A percentile compares a stretch with the other conserved stretches of the same genome.
Conservation (phyloP, 2,113 vertebrate genomes). For the Oxyruncus cristatus region DNA sequence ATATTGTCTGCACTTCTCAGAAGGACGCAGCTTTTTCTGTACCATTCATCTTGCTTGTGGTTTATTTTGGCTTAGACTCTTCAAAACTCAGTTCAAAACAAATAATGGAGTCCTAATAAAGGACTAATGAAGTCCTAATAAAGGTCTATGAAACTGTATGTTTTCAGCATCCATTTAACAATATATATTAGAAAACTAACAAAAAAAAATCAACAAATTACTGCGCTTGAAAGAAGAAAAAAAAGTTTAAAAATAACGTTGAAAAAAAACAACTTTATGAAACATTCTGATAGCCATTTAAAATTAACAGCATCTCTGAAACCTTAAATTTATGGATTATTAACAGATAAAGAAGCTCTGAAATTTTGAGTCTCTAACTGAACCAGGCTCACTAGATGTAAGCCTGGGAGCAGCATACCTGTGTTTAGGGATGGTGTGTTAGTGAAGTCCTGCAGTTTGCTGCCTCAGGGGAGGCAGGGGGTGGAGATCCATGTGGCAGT, state of each 20-base stretch:
- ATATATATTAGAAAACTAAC: accelerated
- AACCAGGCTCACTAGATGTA: not conserved
- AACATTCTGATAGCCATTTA: not conserved
- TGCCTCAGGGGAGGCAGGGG: no score
- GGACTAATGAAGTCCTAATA: no score
- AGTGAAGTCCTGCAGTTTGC: not conserved
- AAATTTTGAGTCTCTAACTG: not conserved
- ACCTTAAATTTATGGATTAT: not conserved
- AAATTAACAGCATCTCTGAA: not conserved
- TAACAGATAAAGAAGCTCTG: not conserved
- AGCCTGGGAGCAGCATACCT: not conserved
- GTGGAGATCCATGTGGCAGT: not conserved
- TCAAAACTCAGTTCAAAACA: not conserved
- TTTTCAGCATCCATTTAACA: not conserved
- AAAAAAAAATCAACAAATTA: not conserved
- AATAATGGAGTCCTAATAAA: no score
- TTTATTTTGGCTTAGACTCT: not conserved
- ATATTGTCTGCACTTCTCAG: not conserved
- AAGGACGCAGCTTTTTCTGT: not conserved
- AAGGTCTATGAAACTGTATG: not conserved
- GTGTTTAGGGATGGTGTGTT: not conserved
- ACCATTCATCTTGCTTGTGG: not conserved
- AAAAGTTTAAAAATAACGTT: not conserved
- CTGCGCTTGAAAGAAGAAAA: not conserved
- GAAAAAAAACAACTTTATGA: not conserved